Evolutionary conservation across 2,797 vertebrate species (phyloP), one percentile per base, ranked within the genome.

Genomic region (Pipistrellus kuhlii): DNA sequence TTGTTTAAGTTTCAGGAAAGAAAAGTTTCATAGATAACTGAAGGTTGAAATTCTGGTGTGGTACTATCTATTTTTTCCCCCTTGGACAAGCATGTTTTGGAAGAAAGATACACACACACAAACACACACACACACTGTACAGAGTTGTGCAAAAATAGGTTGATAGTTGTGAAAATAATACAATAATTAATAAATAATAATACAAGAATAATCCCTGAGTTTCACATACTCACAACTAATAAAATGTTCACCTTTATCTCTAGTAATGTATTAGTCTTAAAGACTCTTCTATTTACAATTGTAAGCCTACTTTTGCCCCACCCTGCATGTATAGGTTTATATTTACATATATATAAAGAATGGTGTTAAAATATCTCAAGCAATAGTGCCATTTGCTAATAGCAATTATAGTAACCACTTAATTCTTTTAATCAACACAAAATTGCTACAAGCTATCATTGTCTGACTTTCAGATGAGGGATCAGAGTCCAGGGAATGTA

Each of bases 401-500:
- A 80, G 78, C 44, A 90, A 32, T 72, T 92, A 82, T 48, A 57
- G 44, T 92, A 90, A 84, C 21, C 59, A 68, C 6, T 27, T 73
- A 59, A 11, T 71, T 95, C 51, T 21, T 91, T 81, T 84, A 86
- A 87, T 93, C 78, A 94, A 84, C 55, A 78, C 27, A 53, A 89
- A 77, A 35, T 64, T 18, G 17, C 18, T 48, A 5, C 38, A 6
- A 57, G 17, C 27, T 95, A 53, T 88, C 13, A 91, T 59, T 78
- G 68, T 82, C 81, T 88, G 48, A 84, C 23, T 82, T 83, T 90
- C 17, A 87, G 51, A 69, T 27, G 38, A 94, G 30, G 8, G 4
- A 48, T 78, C 38, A 82, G 38, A 81, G 21, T 87, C 27, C n/a
- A 84, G n/a, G 44, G 44, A 92, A 64, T 85, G 4, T 90, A 88